A percentile compares a stretch with the other conserved stretches of the same genome.
Conservation (phyloP, 2,113 vertebrate species). For the Semnopithecus entellus region DNA sequence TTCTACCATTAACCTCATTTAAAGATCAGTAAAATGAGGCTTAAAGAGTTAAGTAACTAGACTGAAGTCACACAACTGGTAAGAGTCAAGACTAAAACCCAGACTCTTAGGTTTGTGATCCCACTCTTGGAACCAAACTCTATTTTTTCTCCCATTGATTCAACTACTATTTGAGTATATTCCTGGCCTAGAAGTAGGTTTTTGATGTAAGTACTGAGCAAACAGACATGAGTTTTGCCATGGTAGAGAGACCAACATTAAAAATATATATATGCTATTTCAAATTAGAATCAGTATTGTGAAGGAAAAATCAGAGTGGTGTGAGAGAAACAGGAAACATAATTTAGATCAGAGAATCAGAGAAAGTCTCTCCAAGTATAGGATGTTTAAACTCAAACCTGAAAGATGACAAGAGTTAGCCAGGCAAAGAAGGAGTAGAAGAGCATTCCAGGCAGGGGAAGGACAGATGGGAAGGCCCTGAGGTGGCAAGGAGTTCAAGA, state of each 20-base stretch:
- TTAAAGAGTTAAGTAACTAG: background rate
- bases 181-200: background rate
- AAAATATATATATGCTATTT: slow-evolving; percentile 35
- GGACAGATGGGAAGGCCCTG: background rate
- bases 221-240: background rate
- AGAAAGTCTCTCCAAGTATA: background rate
- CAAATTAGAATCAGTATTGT: background rate
- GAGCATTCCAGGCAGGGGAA: background rate
- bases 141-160: background rate
- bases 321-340: background rate
- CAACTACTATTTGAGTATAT: background rate
- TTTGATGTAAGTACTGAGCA: background rate
- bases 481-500: background rate
- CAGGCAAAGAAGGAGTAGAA: background rate
- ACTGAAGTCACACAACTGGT: background rate
- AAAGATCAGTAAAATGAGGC: slow-evolving; percentile 64
- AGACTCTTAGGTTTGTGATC: background rate
- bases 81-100: background rate
- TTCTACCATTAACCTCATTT: slow-evolving; percentile 50
- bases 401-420: slow-evolving; percentile 9
- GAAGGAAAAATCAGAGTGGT: slow-evolving; percentile 13
- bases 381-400: slow-evolving; percentile 32
- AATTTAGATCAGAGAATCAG: slow-evolving; percentile 9
- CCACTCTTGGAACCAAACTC: background rate
- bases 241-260: background rate